Evolutionary conservation across 2,797 vertebrate genomes (phyloP), one percentile per base, ranked within the genome.

Genomic region (Enteromius radiatus): DNA sequence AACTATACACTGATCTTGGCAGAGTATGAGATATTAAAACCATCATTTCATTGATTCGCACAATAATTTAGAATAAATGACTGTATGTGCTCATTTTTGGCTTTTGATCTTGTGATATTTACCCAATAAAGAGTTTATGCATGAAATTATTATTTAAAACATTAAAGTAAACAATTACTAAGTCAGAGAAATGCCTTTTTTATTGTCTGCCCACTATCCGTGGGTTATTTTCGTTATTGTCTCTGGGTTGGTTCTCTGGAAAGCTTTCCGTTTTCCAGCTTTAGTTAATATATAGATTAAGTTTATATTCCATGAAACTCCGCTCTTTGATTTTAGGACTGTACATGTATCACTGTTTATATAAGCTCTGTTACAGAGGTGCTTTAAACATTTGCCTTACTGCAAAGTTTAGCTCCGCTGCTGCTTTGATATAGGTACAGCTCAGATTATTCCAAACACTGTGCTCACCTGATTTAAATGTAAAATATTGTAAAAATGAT

Each of bases 1-100:
- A 87, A 88, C 86, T 87, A 79, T 82, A 91, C 84, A 88, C 87
- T 81, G 86, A 89, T 86, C 85, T 91, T 89, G 91, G 92, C 92
- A 92, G 91, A 78, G 67, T 78, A 76, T 81, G 68, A 91, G 91
- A 90, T 87, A 90, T 92, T 93, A 93, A 94, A 94, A 93, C 84
- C 49, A 91, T 90, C 36, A 91, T 93, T 93, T 92, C 88, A 92
- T 92, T 56, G 85, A 92, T 93, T 92, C 87, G 88, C 86, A 90
- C 86, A 83, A 89, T 93, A 82, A 92, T 91, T 93, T 91, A 86
- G 90, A 91, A 87, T 88, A 87, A 90, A 92, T 89, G 84, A 91
- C 91, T 84, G 88, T 91, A 87, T 84, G 78, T 86, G 88, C 91
- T 91, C 85, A 91, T 92, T 87, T 90, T 90, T 90, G 2, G 26